A percentile compares a stretch with the other conserved stretches of the same genome.
These are phyloP conservation scores for Grapholita molesta DNA, from an alignment of 1,140 invertebrate species.

Conservation along the genomic window DNA sequence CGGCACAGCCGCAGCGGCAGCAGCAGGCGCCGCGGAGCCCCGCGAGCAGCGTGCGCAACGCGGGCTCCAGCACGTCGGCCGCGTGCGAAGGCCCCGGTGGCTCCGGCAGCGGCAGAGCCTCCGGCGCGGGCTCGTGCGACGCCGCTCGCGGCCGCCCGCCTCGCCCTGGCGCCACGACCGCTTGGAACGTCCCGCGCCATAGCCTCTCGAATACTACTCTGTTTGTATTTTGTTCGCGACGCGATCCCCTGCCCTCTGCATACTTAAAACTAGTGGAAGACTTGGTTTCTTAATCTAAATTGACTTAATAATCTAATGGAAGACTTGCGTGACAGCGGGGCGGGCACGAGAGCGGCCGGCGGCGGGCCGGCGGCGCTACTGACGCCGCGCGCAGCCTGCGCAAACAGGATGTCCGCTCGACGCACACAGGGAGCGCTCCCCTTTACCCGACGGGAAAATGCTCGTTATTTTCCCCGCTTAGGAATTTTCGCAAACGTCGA, in stretches of 20 bases:
- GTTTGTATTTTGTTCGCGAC: conserved; percentile 72
- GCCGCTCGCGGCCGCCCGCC: conserved; percentile 55
- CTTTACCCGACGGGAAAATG: conserved; percentile 9
- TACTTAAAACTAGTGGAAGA: conserved; percentile 71
- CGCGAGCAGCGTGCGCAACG: conserved; percentile 60
- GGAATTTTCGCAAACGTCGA: not conserved
- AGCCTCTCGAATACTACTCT: conserved; percentile 80
- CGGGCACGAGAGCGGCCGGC: conserved; percentile 64
- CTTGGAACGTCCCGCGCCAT: conserved; percentile 81
- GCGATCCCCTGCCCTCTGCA: conserved; percentile 66
- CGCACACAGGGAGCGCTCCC: conserved; percentile 34
- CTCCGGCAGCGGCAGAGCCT: conserved; percentile 38
- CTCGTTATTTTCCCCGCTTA: not conserved
- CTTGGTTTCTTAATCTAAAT: conserved; percentile 66
- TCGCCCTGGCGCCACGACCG: conserved; percentile 62
- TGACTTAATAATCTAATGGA: conserved; percentile 53
- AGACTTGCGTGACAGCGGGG: conserved; percentile 47
- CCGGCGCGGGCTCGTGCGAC: conserved; percentile 78
- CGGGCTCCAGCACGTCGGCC: conserved; percentile 58
- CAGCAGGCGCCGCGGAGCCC: conserved; percentile 66
- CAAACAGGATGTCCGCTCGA: conserved; percentile 58
- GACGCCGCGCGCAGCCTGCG: conserved; percentile 70
- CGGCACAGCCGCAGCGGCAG: conserved; percentile 57
- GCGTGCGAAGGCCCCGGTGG: conserved; percentile 34
- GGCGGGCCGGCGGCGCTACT: conserved; percentile 67